Evolutionary conservation across 2,888 invertebrate genomes (phyloP), one percentile per base, ranked within the genome.

Genomic region (Tholera decimalis): DNA sequence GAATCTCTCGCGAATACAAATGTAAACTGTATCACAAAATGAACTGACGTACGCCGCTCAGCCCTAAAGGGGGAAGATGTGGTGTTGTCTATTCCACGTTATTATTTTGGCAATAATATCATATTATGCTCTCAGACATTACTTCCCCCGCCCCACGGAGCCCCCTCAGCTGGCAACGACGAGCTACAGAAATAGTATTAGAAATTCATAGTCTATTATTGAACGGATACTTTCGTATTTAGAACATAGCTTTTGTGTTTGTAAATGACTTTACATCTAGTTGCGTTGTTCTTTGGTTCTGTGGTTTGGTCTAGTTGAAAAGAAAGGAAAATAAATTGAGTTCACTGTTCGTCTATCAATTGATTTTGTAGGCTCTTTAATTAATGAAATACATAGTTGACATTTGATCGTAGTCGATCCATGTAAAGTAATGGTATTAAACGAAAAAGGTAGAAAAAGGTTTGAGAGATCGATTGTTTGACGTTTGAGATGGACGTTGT

Each of bases 51-150:
- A 70, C 62, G 54, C 58, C 65, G 66, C 51, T 77, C 77, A 88
- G 75, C 87, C 88, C 86, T 89, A 83, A 78, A 66, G 71, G 74
- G 75, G 76, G 76, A 83, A 82, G 83, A 85, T 73, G 75, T 77
- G 76, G 82, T 80, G 85, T 85, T 89, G 86, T 89, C 87, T 88
- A 84, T 81, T 88, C 84, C 57, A 74, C 86, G 83, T 88, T 92
- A 90, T 91, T 91, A 92, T 92, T 92, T 92, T 92, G 91, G 91
- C 91, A 92, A 92, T 92, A 92, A 91, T 91, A 91, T 91, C 83
- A 87, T 86, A 88, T 87, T 88, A 89, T 89, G 87, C 85, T 90
- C 86, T 88, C 85, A 91, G 89, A 88, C 87, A 84, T 73, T 83
- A 84, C 80, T 77, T 66, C 81, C 83, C 68, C 73, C 64, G 72